Evolutionary conservation across 2,797 vertebrate species (phyloP), one percentile per base, ranked within the genome.

Genomic region (Odontamblyopus rebecca): DNA sequence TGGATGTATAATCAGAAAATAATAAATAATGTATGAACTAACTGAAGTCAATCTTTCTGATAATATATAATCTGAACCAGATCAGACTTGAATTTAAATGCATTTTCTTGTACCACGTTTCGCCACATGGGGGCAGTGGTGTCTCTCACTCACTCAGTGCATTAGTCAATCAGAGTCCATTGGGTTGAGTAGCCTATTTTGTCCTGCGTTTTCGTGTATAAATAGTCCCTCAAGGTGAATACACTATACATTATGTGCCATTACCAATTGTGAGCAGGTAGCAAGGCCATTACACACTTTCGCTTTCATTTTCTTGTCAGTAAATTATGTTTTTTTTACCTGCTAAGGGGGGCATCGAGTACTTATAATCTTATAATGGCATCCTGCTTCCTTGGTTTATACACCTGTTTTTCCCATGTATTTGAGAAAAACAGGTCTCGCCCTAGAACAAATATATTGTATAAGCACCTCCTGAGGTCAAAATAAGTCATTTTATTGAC

Each of bases 221-320:
- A 91, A 89, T 78, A 80, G 78, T 81, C 82, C 76, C 75, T 78
- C 88, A 91, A 90, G 86, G 89, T 88, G 85, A 89, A 81, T 77
- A 80, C 77, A 74, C 76, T 76, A 72, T 84, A 85, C 85, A 90
- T 83, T 79, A 70, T 70, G 80, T 79, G 77, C 82, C 82, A 38
- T 38, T 38, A 38, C 35, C 8, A 38, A 1, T 38, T 38, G 35
- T 2, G 35, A 38, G 35, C 35, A 38, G 9, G 35, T 38, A 38
- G 7, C 35, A 38, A 57, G 54, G 1, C n/a, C 54, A 57, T 57
- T n/a, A 57, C 54, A 57, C 54, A 38, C 35, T 38, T 38, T 38
- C 8, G 1, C 2, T n/a, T 54, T 54, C n/a, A n/a, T 11, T 8
- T n/a, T 54, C 6, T 38, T 9, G 35, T 38, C 35, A 38, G 9